Evolutionary conservation across 2,888 invertebrate species (phyloP).

Genomic region (Latrodectus hesperus): DNA sequence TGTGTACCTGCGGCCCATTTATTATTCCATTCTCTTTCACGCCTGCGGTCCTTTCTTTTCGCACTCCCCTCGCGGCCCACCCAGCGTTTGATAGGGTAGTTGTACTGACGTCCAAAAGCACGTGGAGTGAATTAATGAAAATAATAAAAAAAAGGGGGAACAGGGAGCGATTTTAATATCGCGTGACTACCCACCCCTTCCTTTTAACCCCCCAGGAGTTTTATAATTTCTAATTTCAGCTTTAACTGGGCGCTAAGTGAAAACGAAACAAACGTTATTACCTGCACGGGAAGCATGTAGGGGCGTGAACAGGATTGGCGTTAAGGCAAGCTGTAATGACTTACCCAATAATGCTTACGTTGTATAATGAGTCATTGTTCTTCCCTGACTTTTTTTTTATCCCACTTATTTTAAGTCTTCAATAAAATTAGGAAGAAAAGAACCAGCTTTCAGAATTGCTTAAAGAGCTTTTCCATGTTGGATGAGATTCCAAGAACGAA

Average conservation of each 20-base stretch:
- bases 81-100: background rate
- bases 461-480: too few relatives aligned
- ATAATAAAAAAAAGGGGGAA: constrained; percentile 1
- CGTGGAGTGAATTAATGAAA: constrained; percentile 18
- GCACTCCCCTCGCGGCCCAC: background rate
- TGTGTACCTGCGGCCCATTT: constrained; percentile 1
- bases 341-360: constrained; percentile 36
- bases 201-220: background rate
- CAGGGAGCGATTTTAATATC: constrained; percentile 36
- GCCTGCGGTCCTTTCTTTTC: background rate
- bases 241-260: constrained; percentile 32
- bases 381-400: background rate
- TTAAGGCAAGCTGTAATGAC: constrained; percentile 40
- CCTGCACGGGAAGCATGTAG: background rate
- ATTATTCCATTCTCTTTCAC: constrained; percentile 9
- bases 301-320: constrained; percentile 26
- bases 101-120: too few relatives aligned
- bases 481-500: too few relatives aligned
- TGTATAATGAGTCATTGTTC: constrained; percentile 56
- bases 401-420: constrained; percentile 37
- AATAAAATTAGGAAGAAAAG: too few relatives aligned
- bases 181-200: constrained; percentile 21
- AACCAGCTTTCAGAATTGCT: too few relatives aligned
- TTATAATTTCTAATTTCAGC: constrained; percentile 50
- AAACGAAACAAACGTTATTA: background rate